Base-by-base conservation (phyloP, 2,888 invertebrate species). In the Chaitophorus viminalis region DNA sequence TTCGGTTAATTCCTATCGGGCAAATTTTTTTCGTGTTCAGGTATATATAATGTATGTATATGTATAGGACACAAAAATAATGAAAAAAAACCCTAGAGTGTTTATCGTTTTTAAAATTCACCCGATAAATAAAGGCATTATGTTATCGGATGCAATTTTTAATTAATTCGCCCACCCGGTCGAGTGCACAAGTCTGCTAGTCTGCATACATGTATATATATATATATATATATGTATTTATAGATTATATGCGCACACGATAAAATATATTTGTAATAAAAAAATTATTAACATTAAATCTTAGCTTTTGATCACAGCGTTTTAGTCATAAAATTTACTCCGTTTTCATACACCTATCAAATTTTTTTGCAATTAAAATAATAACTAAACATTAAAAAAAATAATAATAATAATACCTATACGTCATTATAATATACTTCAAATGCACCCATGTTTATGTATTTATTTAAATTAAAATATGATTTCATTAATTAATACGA, bases 81-180 rank as follows among this genome's bases (percentile, higher is more conserved):
- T 33, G 3, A 31, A 84, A 33, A 83, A 46, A 72, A 70, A 70
- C 17, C 21, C 76, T 18, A 21, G 75, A 75, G 29, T 46, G 1
- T 60, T 1, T 21, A 31, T 25, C 60, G 79, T 65, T 65, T 74
- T 83, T 31, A 31, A 82, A 75, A 65, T 83, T 76, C 33, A 25
- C 25, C 65, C 3, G 76, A n/a, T n/a, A n/a, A n/a, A n/a, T n/a
- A n/a, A n/a, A 76, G 46, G 65, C n/a, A 18, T 72, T 46, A 46
- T 46, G 29, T 36, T 83, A 83, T 65, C 65, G 65, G 74, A 74
- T 54, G 60, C 83, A 83, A 39, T 84, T 84, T 84, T 84, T 84
- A 84, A 84, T 84, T 84, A 84, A 84, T 84, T 65, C 65, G 60
- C n/a, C 76, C 76, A 3, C 31, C 8, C 76, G 76, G 36, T 46